phyloP scores from a whole-genome alignment of 2,797 vertebrate species.

The Rallus crepitans region DNA sequence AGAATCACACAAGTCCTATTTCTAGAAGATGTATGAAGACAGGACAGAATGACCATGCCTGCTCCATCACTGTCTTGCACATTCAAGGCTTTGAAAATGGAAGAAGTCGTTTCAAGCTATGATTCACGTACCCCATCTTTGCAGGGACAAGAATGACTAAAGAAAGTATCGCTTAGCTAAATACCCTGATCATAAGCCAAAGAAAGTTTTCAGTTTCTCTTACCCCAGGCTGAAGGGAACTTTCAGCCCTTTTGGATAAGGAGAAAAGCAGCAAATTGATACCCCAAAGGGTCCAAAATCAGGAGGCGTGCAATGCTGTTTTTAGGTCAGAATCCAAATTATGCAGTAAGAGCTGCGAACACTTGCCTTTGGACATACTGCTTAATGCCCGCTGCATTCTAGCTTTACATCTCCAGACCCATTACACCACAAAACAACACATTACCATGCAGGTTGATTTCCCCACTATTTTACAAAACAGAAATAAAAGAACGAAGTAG shows the following conservation, averaged over 20 bases:
- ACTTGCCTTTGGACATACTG: background rate
- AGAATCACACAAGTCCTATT: background rate
- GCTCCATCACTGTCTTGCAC: background rate
- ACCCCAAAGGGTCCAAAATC: background rate
- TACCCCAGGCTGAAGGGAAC: background rate
- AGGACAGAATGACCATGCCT: background rate
- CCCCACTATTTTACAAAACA: background rate
- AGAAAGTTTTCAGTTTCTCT: background rate
- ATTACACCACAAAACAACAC: fast-evolving
- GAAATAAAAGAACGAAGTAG: background rate
- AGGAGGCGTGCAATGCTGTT: background rate
- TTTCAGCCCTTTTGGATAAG: background rate
- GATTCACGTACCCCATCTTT: background rate
- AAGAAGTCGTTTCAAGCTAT: background rate
- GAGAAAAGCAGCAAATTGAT: background rate
- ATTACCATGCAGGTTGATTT: background rate
- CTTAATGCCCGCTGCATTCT: background rate
- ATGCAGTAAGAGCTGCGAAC: background rate
- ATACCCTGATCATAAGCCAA: background rate
- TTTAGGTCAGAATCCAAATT: too few species aligned
- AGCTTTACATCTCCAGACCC: background rate
- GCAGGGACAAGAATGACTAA: background rate
- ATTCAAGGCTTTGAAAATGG: background rate
- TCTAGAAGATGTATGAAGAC: background rate
- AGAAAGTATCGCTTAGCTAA: background rate